Conservation (phyloP, 2,888 invertebrate species). For the Xestia ashworthii region DNA sequence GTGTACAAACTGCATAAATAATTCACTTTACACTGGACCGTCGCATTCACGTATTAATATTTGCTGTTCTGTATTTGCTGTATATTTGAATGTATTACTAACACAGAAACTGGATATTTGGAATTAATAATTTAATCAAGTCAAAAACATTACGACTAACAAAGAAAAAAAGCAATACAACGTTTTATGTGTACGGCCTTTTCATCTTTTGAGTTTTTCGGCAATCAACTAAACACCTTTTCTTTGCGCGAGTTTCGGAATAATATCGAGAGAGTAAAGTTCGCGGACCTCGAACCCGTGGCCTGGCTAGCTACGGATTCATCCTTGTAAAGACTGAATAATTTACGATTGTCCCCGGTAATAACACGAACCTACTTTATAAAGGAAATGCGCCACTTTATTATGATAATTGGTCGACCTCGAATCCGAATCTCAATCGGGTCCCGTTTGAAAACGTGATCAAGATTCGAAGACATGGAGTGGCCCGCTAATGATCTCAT, state of each 20-base stretch:
- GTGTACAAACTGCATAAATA: slow-evolving; percentile 77
- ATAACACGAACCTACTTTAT: slow-evolving; percentile 73
- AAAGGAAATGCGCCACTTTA: slow-evolving; percentile 76
- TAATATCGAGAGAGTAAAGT: slow-evolving; percentile 41
- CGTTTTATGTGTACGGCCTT: slow-evolving; percentile 9
- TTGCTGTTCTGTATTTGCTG: neutral
- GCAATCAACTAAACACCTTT: slow-evolving; percentile 15
- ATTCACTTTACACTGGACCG: slow-evolving; percentile 64
- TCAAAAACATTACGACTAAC: neutral
- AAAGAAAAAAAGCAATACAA: slow-evolving; percentile 14
- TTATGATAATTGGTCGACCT: slow-evolving; percentile 76
- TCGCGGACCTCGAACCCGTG: slow-evolving; percentile 43
- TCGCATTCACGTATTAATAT: slow-evolving; percentile 60
- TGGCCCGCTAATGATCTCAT: slow-evolving; percentile 76
- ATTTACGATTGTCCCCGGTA: slow-evolving; percentile 70
- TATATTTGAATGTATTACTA: neutral
- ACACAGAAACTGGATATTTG: neutral
- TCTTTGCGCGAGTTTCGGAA: slow-evolving; percentile 4
- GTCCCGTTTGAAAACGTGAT: slow-evolving; percentile 72
- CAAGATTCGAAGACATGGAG: slow-evolving; percentile 74
- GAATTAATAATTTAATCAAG: neutral
- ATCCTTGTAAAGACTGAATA: slow-evolving; percentile 64
- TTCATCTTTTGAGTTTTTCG: slow-evolving; percentile 25
- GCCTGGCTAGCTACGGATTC: slow-evolving; percentile 43
- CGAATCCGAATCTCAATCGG: slow-evolving; percentile 73